A percentile compares a stretch with the other conserved stretches of the same genome.
Evolutionary conservation across 2,797 vertebrate species (phyloP).

Genomic region (Acanthornis magna): DNA sequence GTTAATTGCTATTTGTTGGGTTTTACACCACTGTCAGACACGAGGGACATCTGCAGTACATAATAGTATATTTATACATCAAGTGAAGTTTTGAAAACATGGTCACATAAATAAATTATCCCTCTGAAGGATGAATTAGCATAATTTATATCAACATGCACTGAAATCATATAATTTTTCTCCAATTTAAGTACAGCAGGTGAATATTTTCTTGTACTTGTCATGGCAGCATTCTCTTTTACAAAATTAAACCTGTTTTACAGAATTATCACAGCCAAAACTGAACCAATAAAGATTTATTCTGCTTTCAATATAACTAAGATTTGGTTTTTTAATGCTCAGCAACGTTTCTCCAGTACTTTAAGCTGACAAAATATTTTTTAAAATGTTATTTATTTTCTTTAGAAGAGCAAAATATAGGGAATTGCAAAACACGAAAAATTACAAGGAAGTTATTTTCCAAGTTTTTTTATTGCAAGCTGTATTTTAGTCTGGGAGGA

Average conservation of each 20-base stretch:
- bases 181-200: background rate
- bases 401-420: background rate
- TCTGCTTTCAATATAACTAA: background rate
- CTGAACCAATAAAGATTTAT: background rate
- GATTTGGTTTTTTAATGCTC: background rate
- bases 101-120: constrained; percentile 27
- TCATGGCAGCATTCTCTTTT: background rate
- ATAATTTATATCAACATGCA: background rate
- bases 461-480: background rate
- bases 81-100: constrained; percentile 29
- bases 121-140: background rate
- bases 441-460: background rate
- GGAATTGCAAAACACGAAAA: background rate
- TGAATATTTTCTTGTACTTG: background rate
- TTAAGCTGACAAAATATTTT: background rate
- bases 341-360: background rate
- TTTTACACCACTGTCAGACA: background rate
- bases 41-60: background rate
- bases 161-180: background rate
- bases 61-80: constrained; percentile 5
- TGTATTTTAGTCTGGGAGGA: background rate
- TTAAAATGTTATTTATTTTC: background rate
- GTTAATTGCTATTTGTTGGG: constrained; percentile 16
- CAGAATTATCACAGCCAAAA: background rate
- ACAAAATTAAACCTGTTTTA: background rate